Percentiles rank a stretch among this genome's conserved stretches.
Evolutionary conservation across 2,113 vertebrate species (phyloP).

Genomic region (Octodon degus): DNA sequence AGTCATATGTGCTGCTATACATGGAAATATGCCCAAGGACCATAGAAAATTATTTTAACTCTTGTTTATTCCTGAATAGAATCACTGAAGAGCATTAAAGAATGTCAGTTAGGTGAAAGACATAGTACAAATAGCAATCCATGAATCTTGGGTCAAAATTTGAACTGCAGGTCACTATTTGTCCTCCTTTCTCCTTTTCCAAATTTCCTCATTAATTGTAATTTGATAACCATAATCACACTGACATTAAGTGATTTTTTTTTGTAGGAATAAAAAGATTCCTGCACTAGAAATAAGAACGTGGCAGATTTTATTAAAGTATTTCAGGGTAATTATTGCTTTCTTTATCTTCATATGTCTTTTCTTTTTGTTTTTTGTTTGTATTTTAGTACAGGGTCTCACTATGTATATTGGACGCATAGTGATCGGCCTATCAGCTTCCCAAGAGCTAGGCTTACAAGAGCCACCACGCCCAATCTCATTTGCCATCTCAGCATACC

Average conservation of each 20-base stretch:
- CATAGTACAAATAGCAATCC: neutral
- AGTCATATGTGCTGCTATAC: neutral
- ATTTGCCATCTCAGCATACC: too few species aligned
- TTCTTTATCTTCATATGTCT: neutral
- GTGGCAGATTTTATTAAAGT: neutral
- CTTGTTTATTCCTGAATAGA: neutral
- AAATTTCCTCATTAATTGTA: neutral
- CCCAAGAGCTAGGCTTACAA: too few species aligned
- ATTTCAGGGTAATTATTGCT: neutral
- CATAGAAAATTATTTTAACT: neutral
- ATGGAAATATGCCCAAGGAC: neutral
- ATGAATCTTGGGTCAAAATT: constrained; percentile 9
- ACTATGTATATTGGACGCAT: too few species aligned
- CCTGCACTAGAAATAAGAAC: neutral
- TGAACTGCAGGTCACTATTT: neutral
- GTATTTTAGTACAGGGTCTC: too few species aligned
- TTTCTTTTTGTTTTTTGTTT: too few species aligned
- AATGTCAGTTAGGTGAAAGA: neutral
- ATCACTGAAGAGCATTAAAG: neutral
- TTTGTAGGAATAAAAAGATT: neutral
- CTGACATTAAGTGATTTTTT: constrained; percentile 25
- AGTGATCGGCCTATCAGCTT: too few species aligned
- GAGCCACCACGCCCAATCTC: too few species aligned
- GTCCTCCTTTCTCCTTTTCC: neutral
- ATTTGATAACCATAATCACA: neutral